These are phyloP conservation scores for Anadara kagoshimensis DNA, from an alignment of 1,140 invertebrate genomes.

Conservation along the genomic window DNA sequence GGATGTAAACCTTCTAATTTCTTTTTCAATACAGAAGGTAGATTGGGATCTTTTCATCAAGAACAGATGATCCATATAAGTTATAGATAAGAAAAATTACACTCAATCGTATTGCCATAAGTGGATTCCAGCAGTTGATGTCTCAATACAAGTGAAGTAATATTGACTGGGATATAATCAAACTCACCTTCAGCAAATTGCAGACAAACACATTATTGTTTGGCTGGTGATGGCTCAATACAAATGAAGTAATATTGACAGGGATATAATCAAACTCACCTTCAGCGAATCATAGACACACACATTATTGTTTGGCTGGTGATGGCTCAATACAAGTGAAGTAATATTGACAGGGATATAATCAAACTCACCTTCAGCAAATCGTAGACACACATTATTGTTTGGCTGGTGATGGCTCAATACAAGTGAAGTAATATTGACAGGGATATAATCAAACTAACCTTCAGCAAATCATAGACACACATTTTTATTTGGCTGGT, in stretches of 20 bases:
- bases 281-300: conserved; percentile 66
- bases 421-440: conserved; percentile 4
- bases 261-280: conserved; percentile 37
- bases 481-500: conserved; percentile 50
- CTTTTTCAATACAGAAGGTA: too few species aligned
- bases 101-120: too few species aligned
- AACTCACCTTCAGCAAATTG: conserved; percentile 61
- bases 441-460: conserved; percentile 19
- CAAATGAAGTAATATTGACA: conserved; percentile 1
- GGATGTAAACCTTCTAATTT: too few species aligned
- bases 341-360: neutral
- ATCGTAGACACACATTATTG: conserved; percentile 66
- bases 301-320: conserved; percentile 50
- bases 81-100: too few species aligned
- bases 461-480: conserved; percentile 67
- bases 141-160: conserved; percentile 7
- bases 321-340: conserved; percentile 1
- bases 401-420: conserved; percentile 11
- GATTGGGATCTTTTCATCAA: too few species aligned
- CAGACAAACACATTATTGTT: conserved; percentile 64
- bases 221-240: neutral
- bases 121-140: too few species aligned
- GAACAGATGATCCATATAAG: too few species aligned
- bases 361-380: conserved; percentile 57
- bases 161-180: neutral